phyloP scores from a whole-genome alignment of 2,113 vertebrate genomes.

The Papio anubis region DNA sequence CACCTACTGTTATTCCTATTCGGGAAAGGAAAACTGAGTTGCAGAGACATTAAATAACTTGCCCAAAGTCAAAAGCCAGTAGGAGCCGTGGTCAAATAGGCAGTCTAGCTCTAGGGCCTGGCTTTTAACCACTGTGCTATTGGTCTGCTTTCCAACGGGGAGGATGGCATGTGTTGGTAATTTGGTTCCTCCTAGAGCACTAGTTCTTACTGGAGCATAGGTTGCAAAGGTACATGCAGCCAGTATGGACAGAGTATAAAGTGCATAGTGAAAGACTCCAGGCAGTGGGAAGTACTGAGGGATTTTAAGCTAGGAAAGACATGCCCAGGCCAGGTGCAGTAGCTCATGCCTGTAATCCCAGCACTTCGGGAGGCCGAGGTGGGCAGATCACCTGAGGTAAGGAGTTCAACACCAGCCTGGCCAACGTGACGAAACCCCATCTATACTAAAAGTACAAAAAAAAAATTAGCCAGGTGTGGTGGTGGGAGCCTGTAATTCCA shows the following conservation, averaged over 20 bases:
- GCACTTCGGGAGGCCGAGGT: too few species aligned
- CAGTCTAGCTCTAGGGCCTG: background rate
- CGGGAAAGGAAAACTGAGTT: background rate
- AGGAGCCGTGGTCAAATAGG: background rate
- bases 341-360: too few species aligned
- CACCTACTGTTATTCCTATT: background rate
- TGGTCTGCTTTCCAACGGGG: background rate
- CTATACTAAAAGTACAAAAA: too few species aligned
- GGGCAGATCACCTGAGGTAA: too few species aligned
- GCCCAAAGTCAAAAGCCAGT: background rate
- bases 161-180: background rate
- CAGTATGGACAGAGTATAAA: background rate
- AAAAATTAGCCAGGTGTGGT: too few species aligned
- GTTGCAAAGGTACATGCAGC: background rate
- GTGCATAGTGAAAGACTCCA: background rate
- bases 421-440: too few species aligned
- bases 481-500: too few species aligned
- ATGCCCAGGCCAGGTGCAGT: background rate
- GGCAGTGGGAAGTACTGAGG: background rate
- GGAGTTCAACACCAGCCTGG: too few species aligned
- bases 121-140: background rate
- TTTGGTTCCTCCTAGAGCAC: background rate
- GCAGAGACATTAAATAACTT: constrained; percentile 13
- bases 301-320: constrained; percentile 3
- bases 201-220: background rate